Conservation (phyloP, 64 coral and sea anemone species). For the Catalaphyllia jardinei region DNA sequence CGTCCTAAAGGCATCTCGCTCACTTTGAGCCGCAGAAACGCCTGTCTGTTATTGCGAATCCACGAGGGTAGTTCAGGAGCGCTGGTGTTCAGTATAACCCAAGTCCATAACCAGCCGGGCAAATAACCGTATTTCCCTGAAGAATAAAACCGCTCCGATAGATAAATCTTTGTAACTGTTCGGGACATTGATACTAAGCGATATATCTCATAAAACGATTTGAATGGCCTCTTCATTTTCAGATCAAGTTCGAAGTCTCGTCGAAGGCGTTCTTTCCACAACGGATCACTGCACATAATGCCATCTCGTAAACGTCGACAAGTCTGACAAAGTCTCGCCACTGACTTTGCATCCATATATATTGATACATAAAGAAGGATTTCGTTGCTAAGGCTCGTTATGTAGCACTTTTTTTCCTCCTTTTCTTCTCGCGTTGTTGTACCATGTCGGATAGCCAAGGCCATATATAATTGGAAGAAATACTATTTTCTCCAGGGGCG, state of each 20-base stretch:
- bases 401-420: conserved; percentile 34
- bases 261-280: conserved; percentile 74
- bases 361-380: conserved; percentile 52
- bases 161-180: conserved; percentile 61
- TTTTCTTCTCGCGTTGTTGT: background rate
- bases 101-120: conserved; percentile 94
- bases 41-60: conserved; percentile 77
- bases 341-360: conserved; percentile 68
- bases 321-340: conserved; percentile 49
- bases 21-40: conserved; percentile 75
- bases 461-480: conserved; percentile 11
- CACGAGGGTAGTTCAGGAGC: conserved; percentile 73
- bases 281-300: conserved; percentile 52
- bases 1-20: conserved; percentile 73
- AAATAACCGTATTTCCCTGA: conserved; percentile 81
- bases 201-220: conserved; percentile 77
- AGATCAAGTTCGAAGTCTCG: conserved; percentile 77
- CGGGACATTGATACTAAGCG: conserved; percentile 74
- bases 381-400: conserved; percentile 67
- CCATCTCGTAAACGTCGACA: conserved; percentile 59
- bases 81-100: conserved; percentile 79
- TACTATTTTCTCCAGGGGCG: background rate
- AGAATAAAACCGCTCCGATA: conserved; percentile 85
- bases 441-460: background rate
- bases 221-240: conserved; percentile 49